Base-by-base conservation (phyloP, 2,797 vertebrate species). In the Syncerus caffer region DNA sequence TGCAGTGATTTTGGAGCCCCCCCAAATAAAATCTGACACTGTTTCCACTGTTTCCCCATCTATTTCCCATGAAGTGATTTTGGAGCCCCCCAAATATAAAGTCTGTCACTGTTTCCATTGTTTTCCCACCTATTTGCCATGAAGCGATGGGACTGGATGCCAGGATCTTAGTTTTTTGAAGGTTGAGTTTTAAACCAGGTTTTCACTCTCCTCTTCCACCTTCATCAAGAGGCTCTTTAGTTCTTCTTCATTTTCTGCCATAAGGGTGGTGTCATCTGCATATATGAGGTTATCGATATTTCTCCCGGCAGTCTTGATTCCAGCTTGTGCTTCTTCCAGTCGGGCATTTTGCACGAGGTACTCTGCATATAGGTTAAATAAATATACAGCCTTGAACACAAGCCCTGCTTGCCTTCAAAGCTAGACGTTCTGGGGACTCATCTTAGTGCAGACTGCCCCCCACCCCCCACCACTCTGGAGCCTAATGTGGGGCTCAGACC, bases 321-420 rank as follows among this genome's bases (percentile, higher is more conserved):
- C 17, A 34, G n/a, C 31, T 19, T 67, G n/a, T 67, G 64, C 64
- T 67, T 21, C 64, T 67, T 67, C 64, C n/a, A 19, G 17, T 34
- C 2, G 0, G 0, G 17, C n/a, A 21, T 34, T 34, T 67, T 10
- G 4, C 8, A 21, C 4, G 4, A 67, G n/a, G 64, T 67, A 11
- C n/a, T 67, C n/a, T 67, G 64, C n/a, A 67, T 67, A 34, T 67
- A 34, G 9, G n/a, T 67, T 67, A 67, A 21, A 67, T 34, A 67
- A 67, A 67, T 21, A 67, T 34, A 67, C 64, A 67, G 64, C 64
- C 64, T 34, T 11, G n/a, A 34, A 79, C 47, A 79, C 76, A 51
- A 76, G 47, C 16, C 47, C 16, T 79, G 9, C 27, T 79, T 79
- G 29, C 76, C 76, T 79, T 79, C 76, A 51, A 21, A 79, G 10